Evolutionary conservation across 2,888 invertebrate genomes (phyloP), one percentile per base, ranked within the genome.

Genomic region (Hirudinaria manillensis): DNA sequence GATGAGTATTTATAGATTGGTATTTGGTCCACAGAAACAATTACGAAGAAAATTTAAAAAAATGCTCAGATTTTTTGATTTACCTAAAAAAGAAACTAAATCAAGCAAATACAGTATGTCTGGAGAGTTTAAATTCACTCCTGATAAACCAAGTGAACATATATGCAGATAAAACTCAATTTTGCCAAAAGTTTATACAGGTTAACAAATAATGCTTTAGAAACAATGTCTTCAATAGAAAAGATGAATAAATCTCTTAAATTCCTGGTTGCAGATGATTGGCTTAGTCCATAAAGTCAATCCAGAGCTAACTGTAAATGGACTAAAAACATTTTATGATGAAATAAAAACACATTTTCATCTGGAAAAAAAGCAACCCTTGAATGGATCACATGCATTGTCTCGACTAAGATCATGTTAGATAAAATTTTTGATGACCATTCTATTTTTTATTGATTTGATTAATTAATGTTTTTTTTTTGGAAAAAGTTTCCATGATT

Each of bases 141-240:
- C 10, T 61, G 1, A 24, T 27, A 61, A 29, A 10, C 10, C 29
- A 61, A 27, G 19, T 61, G 61, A 27, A 61, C 7, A 61, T 61
- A 61, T 61, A 6, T 61, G 61, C 61, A 16, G 61, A 29, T 21
- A 27, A 61, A 6, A 61, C 61, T 61, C 61, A 61, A 29, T 29
- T 61, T 24, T 61, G 61, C 61, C 61, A 61, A 61, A 61, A 61
- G 61, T 61, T 61, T 61, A 61, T 61, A 27, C 61, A 61, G 29
- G 61, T 61, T 13, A 4, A 61, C n/a, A 61, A 61, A 61, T 7
- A 1, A 45, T 45, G 10, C 3, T 4, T 45, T 45, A 45, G 45
- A 45, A 10, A 45, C n/a, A 10, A 61, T 27, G 13, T 10, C 13
- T 7, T 61, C 1, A 61, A 29, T 56, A 21, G 7, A 61, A 61